Percentiles rank a stretch among this genome's conserved stretches.
These are phyloP conservation scores for Theonella swinhoei DNA, from an alignment of 37 sponge, comb jelly and placozoan genomes.

Conservation along the genomic window DNA sequence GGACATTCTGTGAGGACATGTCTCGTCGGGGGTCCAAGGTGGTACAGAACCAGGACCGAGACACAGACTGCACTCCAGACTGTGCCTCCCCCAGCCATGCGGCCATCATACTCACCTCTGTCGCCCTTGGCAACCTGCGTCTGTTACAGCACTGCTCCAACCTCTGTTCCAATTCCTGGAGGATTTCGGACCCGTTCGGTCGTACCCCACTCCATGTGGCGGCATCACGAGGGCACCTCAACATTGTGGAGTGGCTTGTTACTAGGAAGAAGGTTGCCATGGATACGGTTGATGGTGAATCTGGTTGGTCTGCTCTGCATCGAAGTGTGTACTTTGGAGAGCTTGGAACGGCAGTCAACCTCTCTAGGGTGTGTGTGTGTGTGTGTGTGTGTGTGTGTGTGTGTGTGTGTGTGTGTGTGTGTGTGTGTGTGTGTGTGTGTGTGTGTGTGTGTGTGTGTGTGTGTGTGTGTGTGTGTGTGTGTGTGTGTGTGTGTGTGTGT, in stretches of 20 bases:
- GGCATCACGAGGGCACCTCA: conserved; percentile 54
- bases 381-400: not conserved
- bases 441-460: not conserved
- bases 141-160: conserved; percentile 56
- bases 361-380: conserved; percentile 52
- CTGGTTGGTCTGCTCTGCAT: conserved; percentile 74
- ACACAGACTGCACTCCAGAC: conserved; percentile 56
- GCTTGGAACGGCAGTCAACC: conserved; percentile 33
- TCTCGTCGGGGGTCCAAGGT: not conserved
- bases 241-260: conserved; percentile 59
- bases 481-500: no score
- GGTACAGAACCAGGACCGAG: not conserved
- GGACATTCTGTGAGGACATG: no score
- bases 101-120: not conserved
- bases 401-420: not conserved
- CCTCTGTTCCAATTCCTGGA: conserved; percentile 63
- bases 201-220: conserved; percentile 72
- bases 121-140: conserved; percentile 56
- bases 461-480: conserved; percentile 4
- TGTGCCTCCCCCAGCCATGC: conserved; percentile 55
- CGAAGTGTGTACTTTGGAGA: conserved; percentile 73
- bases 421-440: not conserved
- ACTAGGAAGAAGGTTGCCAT: conserved; percentile 22
- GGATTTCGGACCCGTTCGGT: conserved; percentile 41
- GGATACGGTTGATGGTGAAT: conserved; percentile 50